Percentiles rank a stretch among this genome's conserved stretches.
These are phyloP conservation scores for Gymnoscelis rufifasciata DNA, from an alignment of 2,888 invertebrate genomes.

Conservation along the genomic window DNA sequence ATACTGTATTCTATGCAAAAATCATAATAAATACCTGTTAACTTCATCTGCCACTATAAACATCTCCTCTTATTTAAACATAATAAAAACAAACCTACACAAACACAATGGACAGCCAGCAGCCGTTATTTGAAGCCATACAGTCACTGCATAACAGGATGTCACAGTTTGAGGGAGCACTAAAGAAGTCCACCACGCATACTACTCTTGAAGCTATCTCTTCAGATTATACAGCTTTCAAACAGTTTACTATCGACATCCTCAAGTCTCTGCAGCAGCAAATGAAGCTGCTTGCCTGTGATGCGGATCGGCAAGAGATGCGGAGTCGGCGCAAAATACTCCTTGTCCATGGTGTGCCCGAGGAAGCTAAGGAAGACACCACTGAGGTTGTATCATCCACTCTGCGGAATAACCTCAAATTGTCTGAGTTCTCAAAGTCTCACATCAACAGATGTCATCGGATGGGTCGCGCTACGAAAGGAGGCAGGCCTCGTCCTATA, in stretches of 20 bases:
- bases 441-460: background rate
- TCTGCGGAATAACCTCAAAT: background rate
- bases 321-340: background rate
- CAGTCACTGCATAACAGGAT: too few relatives aligned
- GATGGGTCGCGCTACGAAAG: background rate
- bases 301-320: background rate
- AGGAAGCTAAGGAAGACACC: background rate
- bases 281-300: background rate
- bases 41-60: too few relatives aligned
- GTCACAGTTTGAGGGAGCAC: background rate
- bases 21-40: too few relatives aligned
- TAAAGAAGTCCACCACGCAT: too few relatives aligned
- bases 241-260: background rate
- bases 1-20: too few relatives aligned
- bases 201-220: too few relatives aligned
- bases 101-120: too few relatives aligned
- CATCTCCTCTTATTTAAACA: too few relatives aligned
- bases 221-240: background rate
- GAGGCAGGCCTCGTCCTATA: background rate
- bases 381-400: background rate
- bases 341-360: background rate
- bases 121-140: too few relatives aligned
- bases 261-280: background rate
- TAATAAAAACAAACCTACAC: too few relatives aligned
- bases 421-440: background rate